These are phyloP conservation scores for Agrotis exclamationis DNA, from an alignment of 2,888 invertebrate genomes.

Conservation along the genomic window DNA sequence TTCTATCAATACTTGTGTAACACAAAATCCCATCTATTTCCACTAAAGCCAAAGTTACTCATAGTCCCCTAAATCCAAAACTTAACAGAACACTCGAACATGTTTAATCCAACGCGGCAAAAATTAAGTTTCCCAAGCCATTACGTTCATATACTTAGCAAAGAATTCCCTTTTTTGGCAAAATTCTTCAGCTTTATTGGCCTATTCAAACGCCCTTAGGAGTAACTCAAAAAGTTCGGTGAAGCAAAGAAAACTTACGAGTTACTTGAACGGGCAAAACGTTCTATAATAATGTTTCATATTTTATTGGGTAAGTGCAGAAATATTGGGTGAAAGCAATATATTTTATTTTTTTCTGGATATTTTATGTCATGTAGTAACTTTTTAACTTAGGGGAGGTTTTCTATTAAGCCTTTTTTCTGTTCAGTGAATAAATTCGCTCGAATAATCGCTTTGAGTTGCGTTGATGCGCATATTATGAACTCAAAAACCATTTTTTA, in stretches of 20 bases:
- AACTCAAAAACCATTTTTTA: too few relatives aligned
- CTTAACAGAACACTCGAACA: slow-evolving; percentile 25
- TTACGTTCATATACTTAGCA: slow-evolving; percentile 66
- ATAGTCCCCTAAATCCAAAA: slow-evolving; percentile 25
- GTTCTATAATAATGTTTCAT: slow-evolving; percentile 61
- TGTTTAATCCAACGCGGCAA: slow-evolving; percentile 39
- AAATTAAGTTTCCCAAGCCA: slow-evolving; percentile 61
- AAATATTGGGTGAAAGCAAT: slow-evolving; percentile 47
- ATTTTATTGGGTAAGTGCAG: slow-evolving; percentile 64
- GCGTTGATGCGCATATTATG: not conserved
- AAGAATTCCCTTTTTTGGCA: slow-evolving; percentile 54
- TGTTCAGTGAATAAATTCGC: slow-evolving; percentile 15
- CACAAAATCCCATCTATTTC: slow-evolving; percentile 27
- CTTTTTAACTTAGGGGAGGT: slow-evolving; percentile 31
- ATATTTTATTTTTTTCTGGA: slow-evolving; percentile 18
- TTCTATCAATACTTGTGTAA: slow-evolving; percentile 18
- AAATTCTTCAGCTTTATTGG: slow-evolving; percentile 64
- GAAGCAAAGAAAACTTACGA: slow-evolving; percentile 65
- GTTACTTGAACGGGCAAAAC: slow-evolving; percentile 57
- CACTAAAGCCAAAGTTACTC: slow-evolving; percentile 1
- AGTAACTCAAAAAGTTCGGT: slow-evolving; percentile 65
- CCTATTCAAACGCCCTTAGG: slow-evolving; percentile 59
- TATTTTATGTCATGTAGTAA: slow-evolving; percentile 43
- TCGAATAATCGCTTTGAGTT: not conserved
- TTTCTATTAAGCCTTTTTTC: slow-evolving; percentile 1